Percentiles rank a stretch among this genome's conserved stretches.
Conservation (phyloP, 2,888 invertebrate species). For the Pomacea canaliculata region DNA sequence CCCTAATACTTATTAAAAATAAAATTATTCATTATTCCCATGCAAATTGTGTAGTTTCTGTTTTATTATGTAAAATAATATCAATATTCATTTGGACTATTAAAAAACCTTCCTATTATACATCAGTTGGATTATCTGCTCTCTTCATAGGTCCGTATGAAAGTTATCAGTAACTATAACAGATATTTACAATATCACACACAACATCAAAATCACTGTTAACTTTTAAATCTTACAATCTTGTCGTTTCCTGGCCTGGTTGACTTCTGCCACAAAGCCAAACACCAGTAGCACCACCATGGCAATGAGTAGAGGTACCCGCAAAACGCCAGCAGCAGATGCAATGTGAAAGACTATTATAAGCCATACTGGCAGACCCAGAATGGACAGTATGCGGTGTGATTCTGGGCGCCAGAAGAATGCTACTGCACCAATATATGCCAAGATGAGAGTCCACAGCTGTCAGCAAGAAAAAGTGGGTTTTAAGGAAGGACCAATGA, state of each 20-base stretch:
- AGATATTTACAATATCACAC: too few species aligned
- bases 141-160: too few species aligned
- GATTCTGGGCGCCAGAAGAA: slow-evolving; percentile 83
- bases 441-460: slow-evolving; percentile 78
- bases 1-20: too few species aligned
- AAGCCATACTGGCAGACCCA: slow-evolving; percentile 82
- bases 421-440: slow-evolving; percentile 80
- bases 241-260: slow-evolving; percentile 37
- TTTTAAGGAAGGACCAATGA: too few species aligned
- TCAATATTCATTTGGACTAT: too few species aligned
- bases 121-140: too few species aligned
- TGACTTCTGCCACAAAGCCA: slow-evolving; percentile 74
- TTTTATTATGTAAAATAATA: too few species aligned
- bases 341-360: slow-evolving; percentile 82
- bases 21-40: too few species aligned
- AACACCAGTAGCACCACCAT: slow-evolving; percentile 78
- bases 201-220: too few species aligned
- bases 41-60: too few species aligned
- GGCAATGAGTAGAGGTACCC: slow-evolving; percentile 81
- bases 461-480: slow-evolving; percentile 70
- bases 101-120: too few species aligned
- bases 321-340: slow-evolving; percentile 81
- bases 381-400: slow-evolving; percentile 72
- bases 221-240: not conserved
- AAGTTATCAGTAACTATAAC: too few species aligned